These are phyloP conservation scores for Pediacus dermestoides DNA, from an alignment of 2,888 invertebrate genomes.

Conservation along the genomic window DNA sequence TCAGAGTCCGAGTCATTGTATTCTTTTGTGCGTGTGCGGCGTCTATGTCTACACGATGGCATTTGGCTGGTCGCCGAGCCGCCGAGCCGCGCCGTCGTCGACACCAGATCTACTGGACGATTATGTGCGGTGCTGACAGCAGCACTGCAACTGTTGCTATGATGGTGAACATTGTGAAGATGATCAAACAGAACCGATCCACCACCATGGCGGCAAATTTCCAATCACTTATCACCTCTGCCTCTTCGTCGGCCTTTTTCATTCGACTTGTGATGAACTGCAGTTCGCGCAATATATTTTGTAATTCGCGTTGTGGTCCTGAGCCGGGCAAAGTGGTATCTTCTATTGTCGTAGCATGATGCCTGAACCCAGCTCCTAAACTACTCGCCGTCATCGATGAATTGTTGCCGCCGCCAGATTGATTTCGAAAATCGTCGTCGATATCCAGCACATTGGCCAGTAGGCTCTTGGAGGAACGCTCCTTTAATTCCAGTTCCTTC, in stretches of 20 bases:
- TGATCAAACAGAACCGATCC: conserved; percentile 92
- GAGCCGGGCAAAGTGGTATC: conserved; percentile 50
- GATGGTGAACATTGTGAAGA: conserved; percentile 91
- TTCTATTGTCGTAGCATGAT: conserved; percentile 75
- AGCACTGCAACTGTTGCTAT: conserved; percentile 90
- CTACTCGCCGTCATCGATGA: conserved; percentile 45
- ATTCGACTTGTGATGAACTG: conserved; percentile 93
- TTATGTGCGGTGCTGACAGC: conserved; percentile 89
- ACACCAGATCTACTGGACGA: conserved; percentile 70
- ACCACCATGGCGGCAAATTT: conserved; percentile 98
- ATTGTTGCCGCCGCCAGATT: conserved; percentile 57
- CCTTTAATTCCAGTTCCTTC: conserved; percentile 89
- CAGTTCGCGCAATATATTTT: conserved; percentile 86
- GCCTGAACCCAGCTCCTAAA: conserved; percentile 57
- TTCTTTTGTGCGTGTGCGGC: no score
- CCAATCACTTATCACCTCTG: conserved; percentile 93
- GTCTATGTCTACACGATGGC: conserved; percentile 9
- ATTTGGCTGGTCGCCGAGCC: conserved; percentile 10
- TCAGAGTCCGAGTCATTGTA: conserved; percentile 33
- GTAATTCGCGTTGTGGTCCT: conserved; percentile 80
- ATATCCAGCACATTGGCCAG: conserved; percentile 94
- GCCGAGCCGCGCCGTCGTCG: conserved; percentile 6
- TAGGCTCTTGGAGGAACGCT: conserved; percentile 89
- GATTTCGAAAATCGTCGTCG: conserved; percentile 89
- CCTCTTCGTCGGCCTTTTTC: conserved; percentile 91